Evolutionary conservation across 2,797 vertebrate genomes (phyloP).

Genomic region (Dermochelys coriacea): DNA sequence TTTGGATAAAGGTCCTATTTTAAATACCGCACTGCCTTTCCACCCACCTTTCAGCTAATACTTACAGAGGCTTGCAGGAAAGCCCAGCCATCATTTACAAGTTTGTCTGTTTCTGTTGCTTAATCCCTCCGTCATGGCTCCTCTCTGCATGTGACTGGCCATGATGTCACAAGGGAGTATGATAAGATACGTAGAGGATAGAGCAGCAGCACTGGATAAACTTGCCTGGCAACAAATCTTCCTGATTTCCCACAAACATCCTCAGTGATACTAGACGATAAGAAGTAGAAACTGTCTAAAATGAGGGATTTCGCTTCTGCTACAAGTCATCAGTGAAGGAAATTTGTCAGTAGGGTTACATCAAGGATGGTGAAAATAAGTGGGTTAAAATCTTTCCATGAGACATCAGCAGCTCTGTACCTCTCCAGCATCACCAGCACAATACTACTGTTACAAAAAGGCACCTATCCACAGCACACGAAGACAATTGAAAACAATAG

Average conservation of each 20-base stretch:
- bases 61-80: not conserved
- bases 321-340: not conserved
- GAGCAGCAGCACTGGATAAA: fast-evolving
- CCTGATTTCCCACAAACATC: fast-evolving
- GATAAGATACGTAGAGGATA: not conserved
- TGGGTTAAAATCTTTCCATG: not conserved
- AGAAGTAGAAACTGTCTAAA: not conserved
- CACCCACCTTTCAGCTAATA: not conserved
- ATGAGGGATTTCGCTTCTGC: fast-evolving
- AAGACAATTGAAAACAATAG: not conserved
- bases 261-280: fast-evolving
- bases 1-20: not conserved
- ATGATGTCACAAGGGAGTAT: fast-evolving
- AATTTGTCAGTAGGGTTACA: not conserved
- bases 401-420: fast-evolving
- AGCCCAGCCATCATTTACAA: fast-evolving
- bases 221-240: not conserved
- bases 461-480: fast-evolving
- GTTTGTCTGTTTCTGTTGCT: fast-evolving
- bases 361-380: fast-evolving
- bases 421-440: fast-evolving
- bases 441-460: not conserved
- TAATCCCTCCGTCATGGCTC: fast-evolving
- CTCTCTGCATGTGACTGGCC: fast-evolving
- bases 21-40: not conserved